These are phyloP conservation scores for Podotricha telesiphe DNA, from an alignment of 2,888 invertebrate genomes.

Conservation along the genomic window DNA sequence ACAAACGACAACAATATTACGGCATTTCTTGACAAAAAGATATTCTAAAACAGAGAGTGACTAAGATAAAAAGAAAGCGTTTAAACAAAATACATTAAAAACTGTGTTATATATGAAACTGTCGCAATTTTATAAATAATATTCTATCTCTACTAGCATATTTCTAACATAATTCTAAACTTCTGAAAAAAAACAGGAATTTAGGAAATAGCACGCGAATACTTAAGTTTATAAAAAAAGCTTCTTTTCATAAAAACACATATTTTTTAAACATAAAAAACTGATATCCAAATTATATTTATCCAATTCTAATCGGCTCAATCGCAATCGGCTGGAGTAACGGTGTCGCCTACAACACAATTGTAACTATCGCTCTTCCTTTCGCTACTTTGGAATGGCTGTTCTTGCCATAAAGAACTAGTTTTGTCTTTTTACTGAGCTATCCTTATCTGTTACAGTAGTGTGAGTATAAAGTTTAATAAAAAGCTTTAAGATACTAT, in stretches of 20 bases:
- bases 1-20: constrained; percentile 34
- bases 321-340: constrained; percentile 21
- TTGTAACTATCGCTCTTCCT: constrained; percentile 12
- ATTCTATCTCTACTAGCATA: too few species aligned
- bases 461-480: not conserved
- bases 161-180: too few species aligned
- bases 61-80: too few species aligned
- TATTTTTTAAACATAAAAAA: not conserved
- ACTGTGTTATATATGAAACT: too few species aligned
- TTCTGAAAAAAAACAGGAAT: too few species aligned
- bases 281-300: constrained; percentile 19
- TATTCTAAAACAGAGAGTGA: not conserved
- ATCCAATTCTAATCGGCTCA: constrained; percentile 10
- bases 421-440: not conserved
- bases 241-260: not conserved
- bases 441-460: not conserved
- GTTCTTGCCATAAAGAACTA: constrained; percentile 9
- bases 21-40: not conserved
- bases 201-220: too few species aligned
- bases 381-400: constrained; percentile 11
- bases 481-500: not conserved
- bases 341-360: constrained; percentile 30
- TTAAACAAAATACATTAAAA: too few species aligned
- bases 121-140: too few species aligned
- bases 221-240: not conserved